These are phyloP conservation scores for Drosophila diplacantha DNA, from an alignment of 2,888 invertebrate genomes.

Conservation along the genomic window DNA sequence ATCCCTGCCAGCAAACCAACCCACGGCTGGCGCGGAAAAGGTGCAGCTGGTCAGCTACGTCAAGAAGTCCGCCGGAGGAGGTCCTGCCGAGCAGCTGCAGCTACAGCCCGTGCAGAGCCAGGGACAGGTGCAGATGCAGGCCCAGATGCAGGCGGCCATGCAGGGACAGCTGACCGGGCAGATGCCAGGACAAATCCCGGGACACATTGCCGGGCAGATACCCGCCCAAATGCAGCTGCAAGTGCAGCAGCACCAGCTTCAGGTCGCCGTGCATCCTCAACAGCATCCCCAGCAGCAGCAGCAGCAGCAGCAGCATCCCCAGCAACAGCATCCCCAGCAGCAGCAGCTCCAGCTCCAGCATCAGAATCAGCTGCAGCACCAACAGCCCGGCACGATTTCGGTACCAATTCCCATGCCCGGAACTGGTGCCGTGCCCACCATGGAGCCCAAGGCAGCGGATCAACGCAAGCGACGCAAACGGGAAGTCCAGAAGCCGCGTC, in stretches of 20 bases:
- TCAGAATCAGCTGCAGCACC: constrained; percentile 19
- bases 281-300: constrained; percentile 26
- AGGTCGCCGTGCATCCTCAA: constrained; percentile 19
- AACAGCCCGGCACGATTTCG: not conserved
- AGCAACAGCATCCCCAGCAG: constrained; percentile 3
- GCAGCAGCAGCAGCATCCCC: constrained; percentile 8
- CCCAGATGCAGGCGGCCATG: constrained; percentile 36
- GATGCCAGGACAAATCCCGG: not conserved
- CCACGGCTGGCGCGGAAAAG: constrained; percentile 31
- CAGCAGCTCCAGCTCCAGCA: constrained; percentile 11
- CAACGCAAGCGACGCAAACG: constrained; percentile 85
- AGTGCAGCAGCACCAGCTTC: constrained; percentile 28
- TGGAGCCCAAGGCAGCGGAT: constrained; percentile 76
- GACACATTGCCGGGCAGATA: constrained; percentile 4
- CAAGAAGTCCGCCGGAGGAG: constrained; percentile 32
- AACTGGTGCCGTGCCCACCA: constrained; percentile 1
- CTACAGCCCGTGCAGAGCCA: constrained; percentile 19
- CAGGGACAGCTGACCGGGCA: constrained; percentile 12
- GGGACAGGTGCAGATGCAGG: constrained; percentile 41
- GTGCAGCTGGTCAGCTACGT: constrained; percentile 45
- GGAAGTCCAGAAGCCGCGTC: constrained; percentile 89
- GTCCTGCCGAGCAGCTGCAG: constrained; percentile 2
- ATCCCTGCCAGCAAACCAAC: constrained; percentile 9
- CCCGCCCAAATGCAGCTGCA: constrained; percentile 35
- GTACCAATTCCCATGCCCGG: not conserved